Evolutionary conservation across 2,797 vertebrate species (phyloP).

Genomic region (Oreortyx pictus): DNA sequence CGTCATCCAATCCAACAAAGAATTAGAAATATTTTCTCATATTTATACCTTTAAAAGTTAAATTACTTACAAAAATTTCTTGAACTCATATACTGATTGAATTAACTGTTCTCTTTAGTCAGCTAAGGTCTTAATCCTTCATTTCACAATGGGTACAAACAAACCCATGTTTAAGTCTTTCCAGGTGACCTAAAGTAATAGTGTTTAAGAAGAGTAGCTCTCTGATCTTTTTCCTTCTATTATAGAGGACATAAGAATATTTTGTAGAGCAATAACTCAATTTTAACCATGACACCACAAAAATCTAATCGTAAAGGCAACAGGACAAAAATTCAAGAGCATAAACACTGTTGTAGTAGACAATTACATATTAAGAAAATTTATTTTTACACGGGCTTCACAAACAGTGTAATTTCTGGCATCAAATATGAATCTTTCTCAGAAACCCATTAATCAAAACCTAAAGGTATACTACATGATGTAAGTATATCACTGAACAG

Average conservation of each 20-base stretch:
- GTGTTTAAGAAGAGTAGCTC: not conserved
- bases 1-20: not conserved
- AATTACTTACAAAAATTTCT: not conserved
- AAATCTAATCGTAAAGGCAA: too few relatives aligned
- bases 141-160: conserved; percentile 6
- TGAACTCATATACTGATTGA: conserved; percentile 14
- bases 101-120: not conserved
- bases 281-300: not conserved
- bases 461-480: too few relatives aligned
- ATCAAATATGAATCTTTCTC: too few relatives aligned
- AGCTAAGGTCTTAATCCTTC: not conserved
- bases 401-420: too few relatives aligned
- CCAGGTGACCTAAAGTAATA: not conserved
- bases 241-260: not conserved
- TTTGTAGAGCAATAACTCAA: not conserved
- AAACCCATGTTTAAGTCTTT: not conserved
- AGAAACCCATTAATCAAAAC: too few relatives aligned
- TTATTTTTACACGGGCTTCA: too few relatives aligned
- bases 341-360: too few relatives aligned
- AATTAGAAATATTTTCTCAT: not conserved
- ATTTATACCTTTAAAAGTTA: not conserved
- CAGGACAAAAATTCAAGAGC: too few relatives aligned
- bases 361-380: too few relatives aligned
- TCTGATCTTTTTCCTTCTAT: not conserved
- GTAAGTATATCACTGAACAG: too few relatives aligned